phyloP scores from a whole-genome alignment of 2,113 vertebrate genomes.

The Gila orcuttii region DNA sequence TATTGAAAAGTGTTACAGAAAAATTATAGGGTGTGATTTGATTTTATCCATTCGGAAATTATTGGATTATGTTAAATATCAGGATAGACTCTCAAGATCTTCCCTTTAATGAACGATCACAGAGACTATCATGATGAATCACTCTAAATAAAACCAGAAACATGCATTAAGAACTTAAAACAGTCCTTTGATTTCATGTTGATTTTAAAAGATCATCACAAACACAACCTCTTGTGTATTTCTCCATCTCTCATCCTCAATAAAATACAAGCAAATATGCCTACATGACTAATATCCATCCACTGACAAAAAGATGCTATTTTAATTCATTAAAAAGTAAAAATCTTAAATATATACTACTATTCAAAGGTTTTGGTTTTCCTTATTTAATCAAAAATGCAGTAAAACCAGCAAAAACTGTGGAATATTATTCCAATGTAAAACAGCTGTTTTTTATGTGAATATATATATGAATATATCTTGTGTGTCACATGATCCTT shows the following conservation, averaged over 20 bases:
- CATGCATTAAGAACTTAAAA: background rate
- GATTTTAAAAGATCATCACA: background rate
- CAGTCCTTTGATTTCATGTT: background rate
- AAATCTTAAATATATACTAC: background rate
- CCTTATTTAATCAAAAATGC: background rate
- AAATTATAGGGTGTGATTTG: background rate
- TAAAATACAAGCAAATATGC: background rate
- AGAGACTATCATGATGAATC: background rate
- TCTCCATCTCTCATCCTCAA: background rate
- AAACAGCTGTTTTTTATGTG: background rate
- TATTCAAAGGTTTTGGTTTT: background rate
- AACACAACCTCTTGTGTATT: background rate
- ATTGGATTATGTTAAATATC: background rate
- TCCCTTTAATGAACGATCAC: background rate
- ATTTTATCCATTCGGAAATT: background rate
- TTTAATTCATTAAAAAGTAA: background rate
- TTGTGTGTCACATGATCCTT: background rate
- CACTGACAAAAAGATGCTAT: background rate
- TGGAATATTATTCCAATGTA: background rate
- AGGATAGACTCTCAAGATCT: background rate
- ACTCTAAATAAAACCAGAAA: background rate
- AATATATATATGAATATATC: background rate
- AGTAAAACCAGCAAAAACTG: background rate
- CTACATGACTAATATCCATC: background rate
- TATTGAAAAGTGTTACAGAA: no score